A percentile compares a stretch with the other conserved stretches of the same genome.
Evolutionary conservation across 2,888 invertebrate species (phyloP).

Genomic region (Gerris lacustris): DNA sequence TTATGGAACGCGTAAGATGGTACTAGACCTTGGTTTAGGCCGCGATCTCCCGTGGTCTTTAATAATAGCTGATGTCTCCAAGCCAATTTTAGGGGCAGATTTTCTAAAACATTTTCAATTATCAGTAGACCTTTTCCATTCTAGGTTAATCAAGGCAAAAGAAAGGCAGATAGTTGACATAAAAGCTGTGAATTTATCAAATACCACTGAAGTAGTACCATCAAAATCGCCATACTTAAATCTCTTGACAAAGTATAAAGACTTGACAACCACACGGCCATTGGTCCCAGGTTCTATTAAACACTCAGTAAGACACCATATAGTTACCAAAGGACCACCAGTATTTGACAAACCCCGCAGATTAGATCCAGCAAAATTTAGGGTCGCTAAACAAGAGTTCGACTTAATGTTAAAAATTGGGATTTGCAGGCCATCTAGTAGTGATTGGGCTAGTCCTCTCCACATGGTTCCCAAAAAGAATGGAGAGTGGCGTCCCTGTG

Average conservation of each 20-base stretch:
- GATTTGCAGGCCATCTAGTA: no score
- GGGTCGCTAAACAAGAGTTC: constrained; percentile 30
- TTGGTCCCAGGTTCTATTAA: neutral
- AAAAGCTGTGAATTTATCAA: neutral
- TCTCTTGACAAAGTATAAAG: neutral
- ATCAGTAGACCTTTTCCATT: neutral
- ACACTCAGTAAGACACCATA: neutral
- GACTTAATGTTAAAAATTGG: no score
- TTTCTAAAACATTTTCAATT: neutral
- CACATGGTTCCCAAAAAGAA: no score
- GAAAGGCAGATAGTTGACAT: no score
- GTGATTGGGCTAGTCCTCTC: no score
- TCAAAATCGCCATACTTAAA: neutral
- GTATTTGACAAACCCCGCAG: neutral
- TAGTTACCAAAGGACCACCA: neutral
- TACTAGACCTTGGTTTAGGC: neutral
- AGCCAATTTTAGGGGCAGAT: neutral
- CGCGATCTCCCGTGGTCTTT: neutral
- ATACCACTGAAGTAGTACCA: neutral
- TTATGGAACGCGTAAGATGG: neutral
- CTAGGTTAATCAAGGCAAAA: neutral
- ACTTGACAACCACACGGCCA: neutral
- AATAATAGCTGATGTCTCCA: neutral
- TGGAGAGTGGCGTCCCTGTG: no score
- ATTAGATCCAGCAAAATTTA: neutral